Base-by-base conservation (phyloP, 2,113 vertebrate species). In the Prunella fulvescens region DNA sequence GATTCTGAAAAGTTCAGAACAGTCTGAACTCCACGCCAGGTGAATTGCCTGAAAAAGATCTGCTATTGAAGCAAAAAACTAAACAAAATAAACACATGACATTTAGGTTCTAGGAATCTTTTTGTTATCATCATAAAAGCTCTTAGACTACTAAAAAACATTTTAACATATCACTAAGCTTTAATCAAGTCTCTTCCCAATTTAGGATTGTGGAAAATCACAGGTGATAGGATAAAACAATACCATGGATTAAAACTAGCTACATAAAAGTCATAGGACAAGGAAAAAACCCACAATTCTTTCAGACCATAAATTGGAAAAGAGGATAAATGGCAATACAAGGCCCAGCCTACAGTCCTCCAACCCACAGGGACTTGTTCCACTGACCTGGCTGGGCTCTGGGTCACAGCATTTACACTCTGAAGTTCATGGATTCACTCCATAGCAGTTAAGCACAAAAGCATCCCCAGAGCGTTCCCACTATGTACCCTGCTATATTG, bases 341-440 rank as follows among this genome's bases (percentile, higher is more conserved):
- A 84, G 47, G 60, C 35, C 18, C 72, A 89, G 33, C 11, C 29
- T 81, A 35, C 14, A 92, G 80, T 23, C 45, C 71, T 83, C 22
- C 3, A 1, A 66, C 35, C 60, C 64, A 78, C 11, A 78, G 48
- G 47, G 64, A 76, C 45, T 74, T 81, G 76, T 84, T 92, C 56
- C 67, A 74, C 51, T 88, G 88, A 94, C 67, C 86, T 31, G 28
- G 40, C 39, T 31, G 47, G 56, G 72, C 47, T 90, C n/a, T 29
- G 31, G 74, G 61, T 90, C 79, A 80, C 3, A 3, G 54, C 54
- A 79, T 85, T 83, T 87, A 60, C 47, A 40, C 74, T 79, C 66
- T 42, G n/a, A 81, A 80, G 89, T 89, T 92, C 69, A 74, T 33
- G 22, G 81, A 94, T 84, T 92, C 81, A 84, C 64, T 94, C 81